Conservation (phyloP, 2,797 vertebrate species). For the Syndactyla subalaris region DNA sequence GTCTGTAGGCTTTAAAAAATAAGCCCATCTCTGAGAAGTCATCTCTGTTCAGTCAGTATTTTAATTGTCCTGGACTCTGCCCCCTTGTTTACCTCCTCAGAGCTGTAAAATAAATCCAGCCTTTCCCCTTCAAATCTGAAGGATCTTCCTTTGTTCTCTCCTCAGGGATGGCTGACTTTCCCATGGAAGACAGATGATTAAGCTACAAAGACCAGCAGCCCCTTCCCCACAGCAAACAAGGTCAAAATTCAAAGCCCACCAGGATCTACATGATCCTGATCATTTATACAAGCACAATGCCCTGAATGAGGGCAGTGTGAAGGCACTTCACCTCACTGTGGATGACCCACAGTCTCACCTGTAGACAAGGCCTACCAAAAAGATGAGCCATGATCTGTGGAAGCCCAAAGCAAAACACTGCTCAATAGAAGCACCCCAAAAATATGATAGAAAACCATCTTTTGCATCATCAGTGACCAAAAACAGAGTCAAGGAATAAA, state of each 20-base stretch:
- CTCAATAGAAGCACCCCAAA: background rate
- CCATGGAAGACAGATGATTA: background rate
- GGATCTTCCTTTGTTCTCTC: constrained; percentile 44
- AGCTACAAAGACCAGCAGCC: background rate
- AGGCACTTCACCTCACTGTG: background rate
- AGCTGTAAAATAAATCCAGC: constrained; percentile 17
- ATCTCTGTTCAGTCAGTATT: background rate
- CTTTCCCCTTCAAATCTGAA: background rate
- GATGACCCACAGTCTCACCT: background rate
- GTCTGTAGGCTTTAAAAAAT: background rate
- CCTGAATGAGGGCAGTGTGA: background rate
- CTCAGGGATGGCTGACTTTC: background rate
- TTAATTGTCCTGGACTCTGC: constrained; percentile 2
- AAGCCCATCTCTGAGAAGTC: background rate
- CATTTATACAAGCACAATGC: background rate
- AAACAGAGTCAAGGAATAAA: background rate
- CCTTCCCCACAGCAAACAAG: background rate
- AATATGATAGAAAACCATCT: background rate
- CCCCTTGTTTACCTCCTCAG: background rate
- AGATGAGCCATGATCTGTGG: fast-evolving
- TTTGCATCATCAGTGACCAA: background rate
- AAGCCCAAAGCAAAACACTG: background rate
- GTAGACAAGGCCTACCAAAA: background rate
- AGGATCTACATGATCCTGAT: background rate
- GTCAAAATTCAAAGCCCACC: background rate